Conservation (phyloP, 2,113 vertebrate genomes). For the Brachyhypopomus gauderio region DNA sequence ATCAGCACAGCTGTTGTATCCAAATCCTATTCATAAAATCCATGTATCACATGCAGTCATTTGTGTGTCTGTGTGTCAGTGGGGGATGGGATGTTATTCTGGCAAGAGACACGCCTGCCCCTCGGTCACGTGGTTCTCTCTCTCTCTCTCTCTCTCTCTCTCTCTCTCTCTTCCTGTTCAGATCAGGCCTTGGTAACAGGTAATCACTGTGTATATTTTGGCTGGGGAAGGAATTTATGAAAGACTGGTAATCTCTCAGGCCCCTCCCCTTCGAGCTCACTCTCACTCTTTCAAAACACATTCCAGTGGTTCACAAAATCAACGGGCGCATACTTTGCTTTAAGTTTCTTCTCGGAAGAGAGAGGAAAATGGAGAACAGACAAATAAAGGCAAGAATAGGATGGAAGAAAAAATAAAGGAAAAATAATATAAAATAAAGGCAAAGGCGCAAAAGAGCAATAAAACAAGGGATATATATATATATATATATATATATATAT, state of each 20-base stretch:
- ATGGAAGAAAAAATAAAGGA: neutral
- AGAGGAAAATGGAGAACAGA: neutral
- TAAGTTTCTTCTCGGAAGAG: neutral
- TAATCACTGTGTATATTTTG: slow-evolving; percentile 37
- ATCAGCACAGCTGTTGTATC: slow-evolving; percentile 10
- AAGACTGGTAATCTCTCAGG: slow-evolving; percentile 26
- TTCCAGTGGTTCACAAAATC: slow-evolving; percentile 17
- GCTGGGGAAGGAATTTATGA: slow-evolving; percentile 40
- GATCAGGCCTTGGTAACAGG: slow-evolving; percentile 18
- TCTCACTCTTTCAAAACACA: slow-evolving; percentile 4
- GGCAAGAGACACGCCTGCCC: slow-evolving; percentile 29
- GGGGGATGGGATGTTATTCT: slow-evolving; percentile 55
- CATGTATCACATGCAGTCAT: slow-evolving; percentile 10
- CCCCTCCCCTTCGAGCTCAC: neutral
- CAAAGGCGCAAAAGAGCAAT: slow-evolving; percentile 7
- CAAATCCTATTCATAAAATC: slow-evolving; percentile 4
- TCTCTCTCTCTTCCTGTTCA: neutral
- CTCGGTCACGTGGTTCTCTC: slow-evolving; percentile 42
- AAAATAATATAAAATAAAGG: neutral
- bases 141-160: neutral
- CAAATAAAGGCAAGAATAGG: neutral
- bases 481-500: too few species aligned
- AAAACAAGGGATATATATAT: too few species aligned
- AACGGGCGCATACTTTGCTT: neutral
- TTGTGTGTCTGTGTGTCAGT: slow-evolving; percentile 47